Conservation (phyloP, 2,888 invertebrate species). For the Lamellibrachia satsuma region DNA sequence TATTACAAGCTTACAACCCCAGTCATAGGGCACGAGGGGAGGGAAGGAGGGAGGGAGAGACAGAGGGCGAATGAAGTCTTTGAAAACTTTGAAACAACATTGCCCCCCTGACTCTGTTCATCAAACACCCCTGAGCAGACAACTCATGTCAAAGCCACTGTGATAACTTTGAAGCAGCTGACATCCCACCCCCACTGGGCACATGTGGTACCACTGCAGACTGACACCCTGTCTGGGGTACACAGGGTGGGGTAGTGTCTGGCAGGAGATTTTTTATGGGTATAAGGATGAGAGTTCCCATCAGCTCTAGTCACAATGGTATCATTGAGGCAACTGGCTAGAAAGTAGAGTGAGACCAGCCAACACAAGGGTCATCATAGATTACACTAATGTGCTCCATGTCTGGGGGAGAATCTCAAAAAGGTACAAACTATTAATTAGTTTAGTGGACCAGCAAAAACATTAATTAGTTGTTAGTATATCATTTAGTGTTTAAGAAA, state of each 20-base stretch:
- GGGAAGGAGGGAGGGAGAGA: too few species aligned
- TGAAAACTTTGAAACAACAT: background rate
- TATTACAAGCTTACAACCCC: too few species aligned
- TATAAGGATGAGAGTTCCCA: background rate
- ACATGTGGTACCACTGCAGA: background rate
- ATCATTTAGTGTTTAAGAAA: background rate
- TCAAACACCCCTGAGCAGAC: background rate
- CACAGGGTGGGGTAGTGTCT: slow-evolving; percentile 7
- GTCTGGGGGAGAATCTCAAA: background rate
- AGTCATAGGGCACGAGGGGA: too few species aligned
- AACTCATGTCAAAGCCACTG: background rate
- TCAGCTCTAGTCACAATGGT: background rate
- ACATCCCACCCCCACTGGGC: background rate
- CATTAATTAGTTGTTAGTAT: background rate
- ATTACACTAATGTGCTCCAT: background rate
- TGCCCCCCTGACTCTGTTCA: background rate
- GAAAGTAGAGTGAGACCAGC: background rate
- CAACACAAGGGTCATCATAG: background rate
- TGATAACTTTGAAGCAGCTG: background rate
- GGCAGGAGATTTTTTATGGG: slow-evolving; percentile 1
- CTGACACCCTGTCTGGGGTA: slow-evolving; percentile 1
- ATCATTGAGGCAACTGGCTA: background rate
- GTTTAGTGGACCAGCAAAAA: background rate
- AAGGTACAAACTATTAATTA: background rate
- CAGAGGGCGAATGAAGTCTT: background rate